Conservation (phyloP, 1,140 invertebrate genomes). For the Zaprionus capensis region DNA sequence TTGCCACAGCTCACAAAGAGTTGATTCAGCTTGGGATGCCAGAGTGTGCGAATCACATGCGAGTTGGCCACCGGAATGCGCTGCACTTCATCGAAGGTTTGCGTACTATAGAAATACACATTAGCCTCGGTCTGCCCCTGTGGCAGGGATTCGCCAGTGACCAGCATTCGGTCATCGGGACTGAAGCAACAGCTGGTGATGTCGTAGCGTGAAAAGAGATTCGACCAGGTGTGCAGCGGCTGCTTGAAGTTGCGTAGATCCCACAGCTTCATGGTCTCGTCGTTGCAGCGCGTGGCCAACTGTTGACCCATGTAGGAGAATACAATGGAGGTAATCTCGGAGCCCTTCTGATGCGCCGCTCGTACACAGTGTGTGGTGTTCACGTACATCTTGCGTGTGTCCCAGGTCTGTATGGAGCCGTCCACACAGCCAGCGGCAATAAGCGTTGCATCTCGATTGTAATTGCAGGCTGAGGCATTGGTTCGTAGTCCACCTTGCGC, state of each 20-base stretch:
- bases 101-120: constrained; percentile 92
- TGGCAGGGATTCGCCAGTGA: constrained; percentile 94
- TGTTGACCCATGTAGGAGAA: constrained; percentile 94
- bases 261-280: constrained; percentile 98
- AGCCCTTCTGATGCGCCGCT: constrained; percentile 92
- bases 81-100: constrained; percentile 90
- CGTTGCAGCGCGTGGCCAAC: constrained; percentile 93
- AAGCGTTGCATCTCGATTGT: constrained; percentile 94
- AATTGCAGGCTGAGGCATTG: constrained; percentile 93
- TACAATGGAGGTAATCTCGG: constrained; percentile 92
- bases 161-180: constrained; percentile 95
- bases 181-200: constrained; percentile 93
- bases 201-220: constrained; percentile 94
- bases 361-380: constrained; percentile 92
- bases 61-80: constrained; percentile 91
- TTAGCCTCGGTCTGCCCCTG: constrained; percentile 90
- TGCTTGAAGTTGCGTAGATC: constrained; percentile 94
- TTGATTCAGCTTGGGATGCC: constrained; percentile 99
- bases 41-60: constrained; percentile 94
- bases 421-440: constrained; percentile 96
- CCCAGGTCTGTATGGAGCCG: constrained; percentile 99
- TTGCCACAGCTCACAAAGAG: constrained; percentile 97
- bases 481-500: constrained; percentile 95
- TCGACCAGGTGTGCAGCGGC: constrained; percentile 88
- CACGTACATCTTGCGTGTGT: constrained; percentile 93